Conservation (phyloP, 92 coral and sea anemone genomes). For the Chrysogorgia sp. region DNA sequence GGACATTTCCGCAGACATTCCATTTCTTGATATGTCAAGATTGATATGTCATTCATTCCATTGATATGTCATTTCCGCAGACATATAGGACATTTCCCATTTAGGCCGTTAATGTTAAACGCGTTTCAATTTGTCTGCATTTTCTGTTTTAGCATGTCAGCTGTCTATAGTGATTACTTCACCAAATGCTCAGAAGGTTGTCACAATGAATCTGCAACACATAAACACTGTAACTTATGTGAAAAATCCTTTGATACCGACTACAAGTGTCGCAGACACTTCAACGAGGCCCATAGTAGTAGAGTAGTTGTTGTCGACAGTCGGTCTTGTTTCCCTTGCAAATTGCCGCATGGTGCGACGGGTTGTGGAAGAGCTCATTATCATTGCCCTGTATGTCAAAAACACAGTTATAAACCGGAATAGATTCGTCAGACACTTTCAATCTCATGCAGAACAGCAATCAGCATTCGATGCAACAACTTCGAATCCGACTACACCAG, state of each 20-base stretch:
- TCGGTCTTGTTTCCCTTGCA: slow-evolving; percentile 44
- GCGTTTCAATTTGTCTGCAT: too few species aligned
- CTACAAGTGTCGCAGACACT: slow-evolving; percentile 40
- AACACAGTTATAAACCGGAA: slow-evolving; percentile 25
- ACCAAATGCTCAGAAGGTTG: background rate
- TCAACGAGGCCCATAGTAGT: slow-evolving; percentile 37
- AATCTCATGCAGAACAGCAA: background rate
- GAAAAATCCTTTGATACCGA: slow-evolving; percentile 14
- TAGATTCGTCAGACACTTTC: slow-evolving; percentile 8
- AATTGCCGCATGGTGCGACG: slow-evolving; percentile 4
- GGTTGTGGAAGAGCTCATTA: slow-evolving; percentile 37
- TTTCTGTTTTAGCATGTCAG: too few species aligned
- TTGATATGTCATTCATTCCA: too few species aligned
- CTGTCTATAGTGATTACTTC: background rate
- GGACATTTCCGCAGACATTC: too few species aligned
- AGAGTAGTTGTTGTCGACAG: background rate
- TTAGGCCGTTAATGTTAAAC: too few species aligned
- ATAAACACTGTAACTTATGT: slow-evolving; percentile 43
- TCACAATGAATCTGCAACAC: background rate
- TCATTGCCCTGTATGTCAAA: slow-evolving; percentile 29
- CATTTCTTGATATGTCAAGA: too few species aligned
- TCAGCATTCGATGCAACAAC: background rate
- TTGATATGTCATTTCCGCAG: too few species aligned
- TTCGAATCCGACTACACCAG: background rate
- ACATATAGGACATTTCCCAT: too few species aligned